phyloP scores from a whole-genome alignment of 2,888 invertebrate species.

The Tineola bisselliella region DNA sequence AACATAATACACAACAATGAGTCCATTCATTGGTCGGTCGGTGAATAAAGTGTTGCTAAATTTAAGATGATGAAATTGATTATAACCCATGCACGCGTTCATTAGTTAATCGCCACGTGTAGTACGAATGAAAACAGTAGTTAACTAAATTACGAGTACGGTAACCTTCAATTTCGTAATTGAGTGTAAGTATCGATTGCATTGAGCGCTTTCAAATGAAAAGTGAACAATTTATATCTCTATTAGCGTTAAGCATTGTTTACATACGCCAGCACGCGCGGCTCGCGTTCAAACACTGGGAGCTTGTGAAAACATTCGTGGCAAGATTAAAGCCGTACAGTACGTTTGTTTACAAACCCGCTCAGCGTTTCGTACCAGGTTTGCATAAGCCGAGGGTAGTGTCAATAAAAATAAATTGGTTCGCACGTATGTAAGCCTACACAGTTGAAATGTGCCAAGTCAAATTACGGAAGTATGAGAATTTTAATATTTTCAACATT shows the following conservation, averaged over 20 bases:
- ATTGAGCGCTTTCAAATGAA: constrained; percentile 34
- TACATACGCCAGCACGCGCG: constrained; percentile 46
- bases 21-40: neutral
- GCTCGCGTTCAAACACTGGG: constrained; percentile 47
- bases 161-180: constrained; percentile 10
- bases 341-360: constrained; percentile 56
- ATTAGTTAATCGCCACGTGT: constrained; percentile 1
- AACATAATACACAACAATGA: neutral
- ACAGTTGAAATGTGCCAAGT: neutral
- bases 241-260: constrained; percentile 63
- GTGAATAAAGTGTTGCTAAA: neutral
- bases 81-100: neutral
- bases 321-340: constrained; percentile 59
- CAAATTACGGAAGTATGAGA: neutral
- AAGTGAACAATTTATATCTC: constrained; percentile 62
- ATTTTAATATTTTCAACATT: neutral
- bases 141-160: constrained; percentile 1
- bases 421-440: constrained; percentile 38
- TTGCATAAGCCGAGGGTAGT: constrained; percentile 65
- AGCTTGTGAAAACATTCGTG: constrained; percentile 57
- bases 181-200: constrained; percentile 37
- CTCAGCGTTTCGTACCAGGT: constrained; percentile 57
- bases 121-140: neutral
- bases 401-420: constrained; percentile 67
- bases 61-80: neutral